Evolutionary conservation across 2,113 vertebrate species (phyloP).

Genomic region (Deroptyus accipitrinus): DNA sequence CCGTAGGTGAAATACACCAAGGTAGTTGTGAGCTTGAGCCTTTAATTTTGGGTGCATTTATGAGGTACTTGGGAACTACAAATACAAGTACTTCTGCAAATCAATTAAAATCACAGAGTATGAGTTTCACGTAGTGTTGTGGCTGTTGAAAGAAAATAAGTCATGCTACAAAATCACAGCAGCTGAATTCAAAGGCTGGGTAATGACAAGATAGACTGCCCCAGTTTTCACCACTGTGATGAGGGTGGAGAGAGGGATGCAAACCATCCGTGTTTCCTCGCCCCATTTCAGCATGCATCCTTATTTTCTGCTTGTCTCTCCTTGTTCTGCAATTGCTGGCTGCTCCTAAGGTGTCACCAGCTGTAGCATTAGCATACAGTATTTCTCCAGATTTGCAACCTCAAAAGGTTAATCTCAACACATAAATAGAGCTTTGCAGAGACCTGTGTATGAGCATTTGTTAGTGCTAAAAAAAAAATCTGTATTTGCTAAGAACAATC

Average conservation of each 20-base stretch:
- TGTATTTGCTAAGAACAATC: not conserved
- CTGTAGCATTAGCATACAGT: not conserved
- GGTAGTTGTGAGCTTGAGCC: not conserved
- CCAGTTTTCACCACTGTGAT: not conserved
- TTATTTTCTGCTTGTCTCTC: not conserved
- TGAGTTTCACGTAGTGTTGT: accelerated
- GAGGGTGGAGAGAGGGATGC: not conserved
- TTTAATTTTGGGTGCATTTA: not conserved
- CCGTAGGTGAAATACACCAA: not conserved
- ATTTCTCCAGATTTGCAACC: not conserved
- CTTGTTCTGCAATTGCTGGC: not conserved
- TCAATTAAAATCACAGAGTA: not conserved
- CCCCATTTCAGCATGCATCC: not conserved
- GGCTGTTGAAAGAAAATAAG: not conserved
- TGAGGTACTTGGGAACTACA: not conserved
- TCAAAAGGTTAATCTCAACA: not conserved
- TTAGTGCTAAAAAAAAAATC: not conserved
- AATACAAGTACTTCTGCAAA: not conserved
- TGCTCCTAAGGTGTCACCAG: not conserved
- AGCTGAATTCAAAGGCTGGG: not conserved
- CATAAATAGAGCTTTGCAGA: not conserved
- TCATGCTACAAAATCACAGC: not conserved
- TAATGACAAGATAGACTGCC: not conserved
- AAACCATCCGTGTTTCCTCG: accelerated
- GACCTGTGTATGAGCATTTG: not conserved